Base-by-base conservation (phyloP, 2,888 invertebrate species). In the Drosophila longiperda region DNA sequence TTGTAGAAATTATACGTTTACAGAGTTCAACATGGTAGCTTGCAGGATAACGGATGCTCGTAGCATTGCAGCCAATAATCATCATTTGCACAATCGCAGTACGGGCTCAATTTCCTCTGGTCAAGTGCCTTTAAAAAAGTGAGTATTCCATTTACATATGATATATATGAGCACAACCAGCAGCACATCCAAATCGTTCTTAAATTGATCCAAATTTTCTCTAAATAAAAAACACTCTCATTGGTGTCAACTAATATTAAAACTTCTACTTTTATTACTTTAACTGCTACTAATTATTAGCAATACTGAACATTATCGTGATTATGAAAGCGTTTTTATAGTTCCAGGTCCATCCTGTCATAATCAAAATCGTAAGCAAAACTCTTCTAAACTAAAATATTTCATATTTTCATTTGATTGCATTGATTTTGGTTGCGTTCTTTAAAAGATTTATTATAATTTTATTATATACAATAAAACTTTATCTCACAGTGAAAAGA, bases 101-200 rank as follows among this genome's bases (percentile, higher is more conserved):
- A 93, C 94, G 94, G 93, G 95, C 94, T 94, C 95, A 94, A 95
- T 96, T 94, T 95, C 96, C 95, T 97, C 97, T 96, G 98, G 97
- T 96, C 97, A 97, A 96, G 97, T 98, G 97, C 98, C 98, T 97
- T 97, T 98, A 96, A 98, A 98, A 96, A 98, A 98, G 98, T 98
- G 94, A 97, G 97, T 96, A 72, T 23, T 1, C 15, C 32, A 9
- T 12, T n/a, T 4, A 15, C 4, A 9, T 34, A 11, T n/a, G n/a
- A 40, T 63, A 15, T 15, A 23, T 45, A 23, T 29, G 29, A 23
- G 17, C 17, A 50, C 55, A 60, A 48, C 17, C 29, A 52, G 17
- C 5, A 15, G 23, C 36, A 55, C 23, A 26, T 17, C n/a, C 38
- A 17, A 34, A 23, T 45, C 11, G 20, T 9, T 32, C 38, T n/a